These are phyloP conservation scores for Drosophila kokeensis DNA, from an alignment of 2,888 invertebrate species.

Conservation along the genomic window DNA sequence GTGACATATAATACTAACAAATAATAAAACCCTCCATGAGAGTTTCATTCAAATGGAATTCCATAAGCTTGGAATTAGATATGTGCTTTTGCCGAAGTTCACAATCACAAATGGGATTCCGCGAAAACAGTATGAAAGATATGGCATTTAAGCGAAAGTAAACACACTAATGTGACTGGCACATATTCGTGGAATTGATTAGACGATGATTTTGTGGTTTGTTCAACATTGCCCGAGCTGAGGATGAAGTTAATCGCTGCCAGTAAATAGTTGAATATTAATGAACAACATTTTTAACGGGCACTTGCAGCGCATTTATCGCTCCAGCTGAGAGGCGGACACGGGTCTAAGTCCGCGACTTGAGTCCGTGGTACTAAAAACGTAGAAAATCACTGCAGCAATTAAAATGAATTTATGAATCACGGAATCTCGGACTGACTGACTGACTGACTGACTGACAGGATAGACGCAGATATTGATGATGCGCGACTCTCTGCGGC, in stretches of 20 bases:
- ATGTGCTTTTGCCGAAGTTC: neutral
- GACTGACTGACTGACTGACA: conserved; percentile 65
- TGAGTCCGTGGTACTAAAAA: conserved; percentile 50
- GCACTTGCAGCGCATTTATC: conserved; percentile 71
- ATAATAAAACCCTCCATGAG: too few relatives aligned
- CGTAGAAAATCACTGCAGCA: conserved; percentile 77
- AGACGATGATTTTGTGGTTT: conserved; percentile 1
- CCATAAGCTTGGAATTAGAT: neutral
- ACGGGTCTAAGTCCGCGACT: conserved; percentile 53
- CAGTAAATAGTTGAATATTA: conserved; percentile 78
- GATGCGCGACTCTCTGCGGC: conserved; percentile 22
- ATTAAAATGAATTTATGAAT: conserved; percentile 80
- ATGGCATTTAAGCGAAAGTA: neutral
- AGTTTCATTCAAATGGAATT: neutral
- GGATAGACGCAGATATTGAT: conserved; percentile 4
- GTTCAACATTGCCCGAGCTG: neutral
- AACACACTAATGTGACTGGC: neutral
- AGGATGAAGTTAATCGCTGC: conserved; percentile 39
- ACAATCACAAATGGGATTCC: neutral
- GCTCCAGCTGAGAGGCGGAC: conserved; percentile 28
- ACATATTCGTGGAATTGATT: conserved; percentile 16
- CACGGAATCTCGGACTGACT: conserved; percentile 53
- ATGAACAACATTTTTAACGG: conserved; percentile 71
- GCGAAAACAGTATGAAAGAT: neutral
- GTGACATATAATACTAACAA: too few relatives aligned